Percentiles rank a stretch among this genome's conserved stretches.
These are phyloP conservation scores for Lithobates pipiens DNA, from an alignment of 2,797 vertebrate species.

Conservation along the genomic window DNA sequence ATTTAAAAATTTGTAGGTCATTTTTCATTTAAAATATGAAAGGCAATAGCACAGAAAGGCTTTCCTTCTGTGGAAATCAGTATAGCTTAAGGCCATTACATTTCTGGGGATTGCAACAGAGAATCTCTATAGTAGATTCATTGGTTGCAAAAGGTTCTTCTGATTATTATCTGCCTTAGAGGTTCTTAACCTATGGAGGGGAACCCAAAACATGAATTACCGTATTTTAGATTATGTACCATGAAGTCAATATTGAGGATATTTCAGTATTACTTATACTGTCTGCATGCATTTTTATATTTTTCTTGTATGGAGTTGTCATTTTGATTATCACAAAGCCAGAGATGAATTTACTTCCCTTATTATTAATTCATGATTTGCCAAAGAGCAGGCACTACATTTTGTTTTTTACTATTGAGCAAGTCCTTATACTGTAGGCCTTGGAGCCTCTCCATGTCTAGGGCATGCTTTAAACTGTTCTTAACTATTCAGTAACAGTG, in stretches of 20 bases:
- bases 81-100: background rate
- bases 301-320: too few species aligned
- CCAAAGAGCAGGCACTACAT: too few species aligned
- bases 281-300: too few species aligned
- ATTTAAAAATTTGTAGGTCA: constrained; percentile 7
- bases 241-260: background rate
- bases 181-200: too few species aligned
- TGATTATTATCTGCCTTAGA: background rate
- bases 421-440: background rate
- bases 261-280: background rate
- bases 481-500: background rate
- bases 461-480: too few species aligned
- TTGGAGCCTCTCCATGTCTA: background rate
- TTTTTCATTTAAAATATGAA: constrained; percentile 20
- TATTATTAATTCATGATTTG: too few species aligned
- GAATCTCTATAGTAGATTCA: background rate
- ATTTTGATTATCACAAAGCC: too few species aligned
- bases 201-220: background rate
- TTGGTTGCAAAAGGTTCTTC: background rate
- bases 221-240: too few species aligned
- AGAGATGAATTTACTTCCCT: too few species aligned
- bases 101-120: background rate
- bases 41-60: background rate
- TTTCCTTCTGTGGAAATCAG: background rate
- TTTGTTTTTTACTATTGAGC: too few species aligned